These are phyloP conservation scores for Sebastes diploproa DNA, from an alignment of 2,797 vertebrate genomes.

Conservation along the genomic window DNA sequence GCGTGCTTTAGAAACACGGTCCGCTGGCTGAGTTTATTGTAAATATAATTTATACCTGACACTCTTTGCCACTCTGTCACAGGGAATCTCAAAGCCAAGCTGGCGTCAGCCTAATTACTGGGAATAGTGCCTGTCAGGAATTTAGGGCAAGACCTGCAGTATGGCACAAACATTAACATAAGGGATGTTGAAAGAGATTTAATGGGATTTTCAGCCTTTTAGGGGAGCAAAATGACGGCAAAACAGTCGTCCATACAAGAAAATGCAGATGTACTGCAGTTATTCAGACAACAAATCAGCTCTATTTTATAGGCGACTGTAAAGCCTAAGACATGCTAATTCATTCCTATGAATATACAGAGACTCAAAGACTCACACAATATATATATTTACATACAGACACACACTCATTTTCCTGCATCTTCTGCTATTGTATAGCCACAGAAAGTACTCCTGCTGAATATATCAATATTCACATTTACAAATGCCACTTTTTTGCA, in stretches of 20 bases:
- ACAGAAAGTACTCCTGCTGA: neutral
- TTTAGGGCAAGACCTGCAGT: slow-evolving; percentile 74
- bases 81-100: slow-evolving; percentile 76
- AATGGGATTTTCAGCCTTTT: slow-evolving; percentile 54
- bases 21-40: slow-evolving; percentile 44
- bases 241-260: slow-evolving; percentile 15
- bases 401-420: neutral
- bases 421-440: neutral
- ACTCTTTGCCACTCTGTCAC: slow-evolving; percentile 56
- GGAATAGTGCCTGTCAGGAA: slow-evolving; percentile 78
- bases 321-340: slow-evolving; percentile 48
- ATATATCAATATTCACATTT: neutral
- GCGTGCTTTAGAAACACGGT: slow-evolving; percentile 1
- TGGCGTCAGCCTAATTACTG: slow-evolving; percentile 83
- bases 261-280: slow-evolving; percentile 36
- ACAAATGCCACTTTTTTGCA: neutral
- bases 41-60: slow-evolving; percentile 61
- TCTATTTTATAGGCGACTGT: slow-evolving; percentile 37
- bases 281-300: slow-evolving; percentile 43
- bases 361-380: slow-evolving; percentile 13
- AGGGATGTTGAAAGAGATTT: slow-evolving; percentile 48
- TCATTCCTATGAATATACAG: slow-evolving; percentile 26
- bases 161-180: slow-evolving; percentile 55
- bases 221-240: slow-evolving; percentile 27
- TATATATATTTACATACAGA: slow-evolving; percentile 1